Conservation (phyloP, 2,888 invertebrate genomes). For the Cacoxenus indagator region DNA sequence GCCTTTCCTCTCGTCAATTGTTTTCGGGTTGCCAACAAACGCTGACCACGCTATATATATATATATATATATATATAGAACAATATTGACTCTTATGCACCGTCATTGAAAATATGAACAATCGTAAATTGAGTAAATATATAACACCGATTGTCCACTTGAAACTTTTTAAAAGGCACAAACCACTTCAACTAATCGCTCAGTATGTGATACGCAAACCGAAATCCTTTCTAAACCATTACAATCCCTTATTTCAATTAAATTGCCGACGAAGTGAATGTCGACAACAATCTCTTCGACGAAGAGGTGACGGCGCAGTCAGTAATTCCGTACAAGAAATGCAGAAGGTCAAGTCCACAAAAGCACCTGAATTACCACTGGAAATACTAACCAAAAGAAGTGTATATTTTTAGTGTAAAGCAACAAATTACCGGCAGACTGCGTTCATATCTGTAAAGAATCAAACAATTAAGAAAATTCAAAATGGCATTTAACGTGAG, state of each 20-base stretch:
- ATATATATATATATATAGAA: no score
- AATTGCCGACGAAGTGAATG: slow-evolving; percentile 25
- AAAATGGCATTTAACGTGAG: slow-evolving; percentile 49
- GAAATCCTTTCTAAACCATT: slow-evolving; percentile 59
- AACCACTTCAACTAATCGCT: no score
- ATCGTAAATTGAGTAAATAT: no score
- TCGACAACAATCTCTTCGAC: slow-evolving; percentile 48
- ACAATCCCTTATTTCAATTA: slow-evolving; percentile 24
- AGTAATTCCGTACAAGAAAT: slow-evolving; percentile 61
- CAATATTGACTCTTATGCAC: no score
- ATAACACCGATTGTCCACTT: no score
- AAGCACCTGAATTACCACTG: neutral
- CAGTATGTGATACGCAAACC: slow-evolving; percentile 38
- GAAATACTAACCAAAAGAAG: slow-evolving; percentile 42
- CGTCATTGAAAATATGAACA: no score
- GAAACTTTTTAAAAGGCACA: no score
- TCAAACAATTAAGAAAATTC: slow-evolving; percentile 29
- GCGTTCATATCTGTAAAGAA: slow-evolving; percentile 46
- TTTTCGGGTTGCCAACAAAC: no score
- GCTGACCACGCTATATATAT: no score
- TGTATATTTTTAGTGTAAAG: slow-evolving; percentile 52
- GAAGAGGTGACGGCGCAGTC: slow-evolving; percentile 51
- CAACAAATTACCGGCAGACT: slow-evolving; percentile 38
- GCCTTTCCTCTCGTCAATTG: no score
- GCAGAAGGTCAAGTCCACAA: slow-evolving; percentile 54